These are phyloP conservation scores for Drosophila neocordata DNA, from an alignment of 1,140 invertebrate genomes.

Conservation along the genomic window DNA sequence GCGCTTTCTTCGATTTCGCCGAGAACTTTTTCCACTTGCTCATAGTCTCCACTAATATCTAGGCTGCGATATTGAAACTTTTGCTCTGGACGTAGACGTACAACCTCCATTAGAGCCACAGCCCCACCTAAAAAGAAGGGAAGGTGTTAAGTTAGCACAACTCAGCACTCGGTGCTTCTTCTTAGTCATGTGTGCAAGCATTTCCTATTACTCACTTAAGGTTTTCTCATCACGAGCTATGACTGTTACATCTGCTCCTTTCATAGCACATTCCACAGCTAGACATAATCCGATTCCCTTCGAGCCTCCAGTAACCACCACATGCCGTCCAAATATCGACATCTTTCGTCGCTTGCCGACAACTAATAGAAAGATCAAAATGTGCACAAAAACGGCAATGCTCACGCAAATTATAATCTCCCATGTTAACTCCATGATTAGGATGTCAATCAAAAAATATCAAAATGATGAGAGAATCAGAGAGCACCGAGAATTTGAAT, in stretches of 20 bases:
- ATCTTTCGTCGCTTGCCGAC: slow-evolving; percentile 58
- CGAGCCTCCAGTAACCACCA: slow-evolving; percentile 95
- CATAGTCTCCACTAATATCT: slow-evolving; percentile 89
- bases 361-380: slow-evolving; percentile 63
- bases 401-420: slow-evolving; percentile 47
- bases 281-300: slow-evolving; percentile 96
- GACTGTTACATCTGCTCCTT: slow-evolving; percentile 94
- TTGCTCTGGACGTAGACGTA: slow-evolving; percentile 83
- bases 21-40: slow-evolving; percentile 86
- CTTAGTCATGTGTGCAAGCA: not conserved
- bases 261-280: slow-evolving; percentile 89
- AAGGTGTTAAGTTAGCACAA: not conserved
- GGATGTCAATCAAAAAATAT: not conserved
- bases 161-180: not conserved
- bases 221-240: slow-evolving; percentile 91
- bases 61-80: slow-evolving; percentile 88
- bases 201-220: slow-evolving; percentile 83
- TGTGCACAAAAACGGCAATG: slow-evolving; percentile 47
- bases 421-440: slow-evolving; percentile 60
- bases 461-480: not conserved
- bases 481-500: slow-evolving; percentile 2
- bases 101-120: slow-evolving; percentile 69
- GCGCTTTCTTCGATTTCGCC: slow-evolving; percentile 85
- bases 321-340: slow-evolving; percentile 83
- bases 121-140: slow-evolving; percentile 59